Evolutionary conservation across 2,797 vertebrate species (phyloP), one percentile per base, ranked within the genome.

Genomic region (Enoplosus armatus): DNA sequence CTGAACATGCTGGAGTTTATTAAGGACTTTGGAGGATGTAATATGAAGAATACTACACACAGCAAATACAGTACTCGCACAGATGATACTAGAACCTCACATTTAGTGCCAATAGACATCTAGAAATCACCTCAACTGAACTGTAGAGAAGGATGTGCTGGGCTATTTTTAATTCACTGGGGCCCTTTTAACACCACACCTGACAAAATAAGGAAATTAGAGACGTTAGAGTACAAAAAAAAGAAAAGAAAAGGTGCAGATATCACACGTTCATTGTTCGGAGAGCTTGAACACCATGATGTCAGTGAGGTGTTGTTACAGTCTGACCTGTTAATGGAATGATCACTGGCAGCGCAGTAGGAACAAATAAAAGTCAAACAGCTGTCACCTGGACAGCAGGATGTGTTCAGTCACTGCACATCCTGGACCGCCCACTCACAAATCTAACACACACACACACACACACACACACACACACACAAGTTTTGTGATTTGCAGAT

Each of bases 371-470:
- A 67, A 85, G 76, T 84, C 70, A 80, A 65, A 73, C 86, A 92
- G 79, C 80, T 89, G 89, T 75, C 89, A 89, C 73, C 83, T 86
- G 85, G 75, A 79, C 29, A 66, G 33, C 83, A 92, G 90, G 90
- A 93, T 87, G 79, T 74, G 76, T 83, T 79, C 37, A 72, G 60
- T 31, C 63, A 66, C 24, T 31, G 22, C 64, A 79, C 86, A 89
- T 93, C 91, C 89, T 83, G 79, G 41, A 71, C 63, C 59, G 10
- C 37, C 24, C 35, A 27, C 45, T 53, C 67, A 56, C 41, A 31
- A 20, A 43, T 53, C 20, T 11, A 16, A 53, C 18, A 59, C 35
- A 24, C 8, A 22, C 43, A 10, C 4, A 45, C 24, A 48, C 51
- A n/a, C 47, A 60, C 29, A 35, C 5, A 50, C 47, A 68, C 69